Evolutionary conservation across 2,113 vertebrate genomes (phyloP).

Genomic region (Pyxicephalus adspersus): DNA sequence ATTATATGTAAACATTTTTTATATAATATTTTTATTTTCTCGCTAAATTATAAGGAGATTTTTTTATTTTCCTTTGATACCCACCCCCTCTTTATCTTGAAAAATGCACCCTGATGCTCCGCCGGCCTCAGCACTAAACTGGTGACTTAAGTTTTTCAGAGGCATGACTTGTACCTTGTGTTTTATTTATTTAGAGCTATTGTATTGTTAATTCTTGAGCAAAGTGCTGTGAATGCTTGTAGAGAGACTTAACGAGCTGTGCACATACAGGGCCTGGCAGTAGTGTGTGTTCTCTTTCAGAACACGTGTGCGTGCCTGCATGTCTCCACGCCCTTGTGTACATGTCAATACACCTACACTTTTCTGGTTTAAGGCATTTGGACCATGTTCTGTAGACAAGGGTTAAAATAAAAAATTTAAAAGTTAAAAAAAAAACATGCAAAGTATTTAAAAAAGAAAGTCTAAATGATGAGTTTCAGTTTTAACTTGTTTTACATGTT

Average conservation of each 20-base stretch:
- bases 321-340: slow-evolving; percentile 16
- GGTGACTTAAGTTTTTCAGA: background rate
- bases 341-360: slow-evolving; percentile 16
- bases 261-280: background rate
- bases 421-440: too few relatives aligned
- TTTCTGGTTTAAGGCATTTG: too few relatives aligned
- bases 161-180: slow-evolving; percentile 1
- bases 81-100: background rate
- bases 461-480: too few relatives aligned
- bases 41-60: too few relatives aligned
- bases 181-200: background rate
- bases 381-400: too few relatives aligned
- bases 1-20: too few relatives aligned
- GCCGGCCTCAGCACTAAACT: background rate
- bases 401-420: too few relatives aligned
- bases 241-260: background rate
- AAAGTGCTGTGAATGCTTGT: background rate
- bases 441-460: too few relatives aligned
- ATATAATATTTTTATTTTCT: too few relatives aligned
- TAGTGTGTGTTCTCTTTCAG: background rate
- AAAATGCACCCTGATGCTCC: background rate
- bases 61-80: background rate
- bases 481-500: too few relatives aligned
- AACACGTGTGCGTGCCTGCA: background rate
- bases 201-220: slow-evolving; percentile 21